Conservation (phyloP, 2,797 vertebrate species). For the Champsocephalus esox region DNA sequence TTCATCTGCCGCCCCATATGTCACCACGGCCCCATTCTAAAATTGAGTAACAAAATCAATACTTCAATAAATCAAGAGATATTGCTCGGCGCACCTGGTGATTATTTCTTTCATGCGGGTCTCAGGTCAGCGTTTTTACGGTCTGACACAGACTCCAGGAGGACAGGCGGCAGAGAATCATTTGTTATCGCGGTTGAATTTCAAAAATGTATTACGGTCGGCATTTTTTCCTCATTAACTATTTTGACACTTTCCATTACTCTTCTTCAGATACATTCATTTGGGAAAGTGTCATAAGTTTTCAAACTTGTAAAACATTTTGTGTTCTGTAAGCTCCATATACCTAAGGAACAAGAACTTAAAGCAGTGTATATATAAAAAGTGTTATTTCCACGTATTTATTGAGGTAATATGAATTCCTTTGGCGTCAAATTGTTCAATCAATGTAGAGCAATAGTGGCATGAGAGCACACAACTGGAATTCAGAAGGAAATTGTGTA, state of each 20-base stretch:
- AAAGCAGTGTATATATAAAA: background rate
- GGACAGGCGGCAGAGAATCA: conserved; percentile 23
- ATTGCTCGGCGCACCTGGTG: conserved; percentile 62
- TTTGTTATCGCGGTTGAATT: conserved; percentile 56
- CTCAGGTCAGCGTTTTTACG: conserved; percentile 55
- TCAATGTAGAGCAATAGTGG: background rate
- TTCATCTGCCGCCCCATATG: conserved; percentile 55
- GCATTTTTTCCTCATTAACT: conserved; percentile 54
- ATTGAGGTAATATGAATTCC: no score
- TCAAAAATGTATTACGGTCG: conserved; percentile 45
- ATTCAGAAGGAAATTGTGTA: conserved; percentile 14
- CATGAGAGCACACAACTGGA: conserved; percentile 4
- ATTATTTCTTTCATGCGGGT: conserved; percentile 57
- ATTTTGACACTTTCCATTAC: conserved; percentile 46
- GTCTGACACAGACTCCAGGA: conserved; percentile 10
- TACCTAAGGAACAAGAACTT: background rate
- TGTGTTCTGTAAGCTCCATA: conserved; percentile 5
- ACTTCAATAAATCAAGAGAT: conserved; percentile 72
- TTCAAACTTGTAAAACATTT: conserved; percentile 26
- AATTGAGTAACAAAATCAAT: conserved; percentile 75
- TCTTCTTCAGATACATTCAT: conserved; percentile 47
- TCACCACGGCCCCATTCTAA: conserved; percentile 55
- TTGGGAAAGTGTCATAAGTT: conserved; percentile 21
- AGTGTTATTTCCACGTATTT: no score
- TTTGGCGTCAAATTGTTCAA: no score